Conservation (phyloP, 2,113 vertebrate species). For the Pelecanoides urinatrix region DNA sequence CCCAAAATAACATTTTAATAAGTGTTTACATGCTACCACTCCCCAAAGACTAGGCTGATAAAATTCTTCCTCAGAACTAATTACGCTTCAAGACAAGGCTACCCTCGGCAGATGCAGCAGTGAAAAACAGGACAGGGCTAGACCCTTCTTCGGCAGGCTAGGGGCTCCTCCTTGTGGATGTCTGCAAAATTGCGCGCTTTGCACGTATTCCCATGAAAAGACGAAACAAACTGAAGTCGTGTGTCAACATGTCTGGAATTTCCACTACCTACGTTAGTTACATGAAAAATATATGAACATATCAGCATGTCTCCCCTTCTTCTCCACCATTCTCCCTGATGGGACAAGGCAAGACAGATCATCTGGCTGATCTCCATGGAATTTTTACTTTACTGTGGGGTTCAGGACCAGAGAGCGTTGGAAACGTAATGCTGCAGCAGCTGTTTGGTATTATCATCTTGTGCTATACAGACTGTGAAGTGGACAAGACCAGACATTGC, state of each 20-base stretch:
- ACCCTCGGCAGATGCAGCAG: background rate
- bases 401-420: background rate
- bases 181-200: background rate
- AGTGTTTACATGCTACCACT: constrained; percentile 68
- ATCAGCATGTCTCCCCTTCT: background rate
- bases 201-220: background rate
- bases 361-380: background rate
- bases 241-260: background rate
- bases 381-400: background rate
- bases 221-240: background rate
- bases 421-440: background rate
- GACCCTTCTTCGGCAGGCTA: background rate
- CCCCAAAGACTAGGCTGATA: constrained; percentile 66
- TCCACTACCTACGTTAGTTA: background rate
- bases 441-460: background rate
- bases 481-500: background rate
- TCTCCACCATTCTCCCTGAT: background rate
- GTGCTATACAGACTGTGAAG: background rate
- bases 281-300: background rate
- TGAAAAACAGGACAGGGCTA: background rate
- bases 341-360: background rate
- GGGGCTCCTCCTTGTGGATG: constrained; percentile 69
- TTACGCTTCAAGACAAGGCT: constrained; percentile 61
- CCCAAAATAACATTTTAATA: constrained; percentile 73
- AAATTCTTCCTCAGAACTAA: constrained; percentile 68